Base-by-base conservation (phyloP, 2,888 invertebrate genomes). In the Fragum sueziense region DNA sequence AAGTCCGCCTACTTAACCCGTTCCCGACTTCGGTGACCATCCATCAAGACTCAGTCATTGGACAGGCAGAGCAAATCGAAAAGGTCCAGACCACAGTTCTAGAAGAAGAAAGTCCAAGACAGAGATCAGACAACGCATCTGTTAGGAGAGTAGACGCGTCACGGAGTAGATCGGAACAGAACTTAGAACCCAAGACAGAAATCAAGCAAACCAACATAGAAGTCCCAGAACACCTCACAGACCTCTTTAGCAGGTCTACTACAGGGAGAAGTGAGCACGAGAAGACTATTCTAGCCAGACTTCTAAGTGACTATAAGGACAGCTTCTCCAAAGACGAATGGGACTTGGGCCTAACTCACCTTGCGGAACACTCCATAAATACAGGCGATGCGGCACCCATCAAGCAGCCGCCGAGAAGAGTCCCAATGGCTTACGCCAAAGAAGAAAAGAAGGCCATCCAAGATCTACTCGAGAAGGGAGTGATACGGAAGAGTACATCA, bases 291-390 rank as follows among this genome's bases (percentile, higher is more conserved):
- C 17, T 61, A 29, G 61, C 61, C 11, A 14, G 14, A 70, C 1
- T 54, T 80, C 14, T 68, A 79, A n/a, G n/a, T 25, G 1, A 73
- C 74, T 27, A 77, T 65, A 27, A 27, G 52, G 52, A 72, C 69
- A n/a, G 57, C 9, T 82, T 84, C 59, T 82, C 79, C 4, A 77
- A 51, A 41, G 20, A 72, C 25, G 82, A 82, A 17, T 70, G 70
- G 61, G 76, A 85, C 59, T 29, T 85, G 34, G 82, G 85, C 17
- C 14, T 75, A 2, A 85, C 85, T 7, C 25, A 82, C 57, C 22
- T 85, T 22, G 69, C 69, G 14, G 74, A 79, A 37, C 85, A 85
- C 52, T 22, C 61, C 4, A 80, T 76, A 27, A 69, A 77, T 22
- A 83, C 79, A 29, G 76, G 77, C 1, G 74, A 82, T 54, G 74